These are phyloP conservation scores for Staurois parvus DNA, from an alignment of 2,797 vertebrate genomes.

Conservation along the genomic window DNA sequence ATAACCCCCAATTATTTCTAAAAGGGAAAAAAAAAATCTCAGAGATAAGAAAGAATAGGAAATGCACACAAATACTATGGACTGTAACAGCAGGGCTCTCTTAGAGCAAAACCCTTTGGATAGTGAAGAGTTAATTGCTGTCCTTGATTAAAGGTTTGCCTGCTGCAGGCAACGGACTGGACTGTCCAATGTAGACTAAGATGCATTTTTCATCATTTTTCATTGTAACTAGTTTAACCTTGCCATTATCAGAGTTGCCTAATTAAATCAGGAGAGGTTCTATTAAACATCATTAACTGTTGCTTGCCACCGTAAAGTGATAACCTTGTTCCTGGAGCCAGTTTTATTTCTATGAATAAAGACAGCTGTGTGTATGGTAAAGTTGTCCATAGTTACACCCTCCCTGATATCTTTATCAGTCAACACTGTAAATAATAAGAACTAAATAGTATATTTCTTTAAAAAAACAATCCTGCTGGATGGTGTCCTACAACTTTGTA, in stretches of 20 bases:
- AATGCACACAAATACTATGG: neutral
- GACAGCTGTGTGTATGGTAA: no score
- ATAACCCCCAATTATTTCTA: no score
- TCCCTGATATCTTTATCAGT: no score
- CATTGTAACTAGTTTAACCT: constrained; percentile 6
- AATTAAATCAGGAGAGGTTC: neutral
- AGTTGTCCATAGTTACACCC: no score
- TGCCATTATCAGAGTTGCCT: neutral
- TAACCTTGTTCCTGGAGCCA: neutral
- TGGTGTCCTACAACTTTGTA: neutral
- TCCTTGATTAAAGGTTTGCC: neutral
- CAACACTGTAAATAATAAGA: no score
- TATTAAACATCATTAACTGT: neutral
- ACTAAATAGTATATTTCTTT: no score
- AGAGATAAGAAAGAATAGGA: neutral
- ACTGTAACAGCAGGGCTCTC: neutral
- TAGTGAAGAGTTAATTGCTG: constrained; percentile 9
- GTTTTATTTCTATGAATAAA: no score
- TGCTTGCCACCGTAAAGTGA: no score
- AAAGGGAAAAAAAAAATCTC: no score
- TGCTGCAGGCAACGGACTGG: neutral
- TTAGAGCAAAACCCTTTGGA: neutral
- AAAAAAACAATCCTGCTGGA: neutral
- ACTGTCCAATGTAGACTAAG: neutral
- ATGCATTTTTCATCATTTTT: neutral